A percentile compares a stretch with the other conserved stretches of the same genome.
Evolutionary conservation across 2,113 vertebrate genomes (phyloP).

Genomic region (Podarcis raffonei): DNA sequence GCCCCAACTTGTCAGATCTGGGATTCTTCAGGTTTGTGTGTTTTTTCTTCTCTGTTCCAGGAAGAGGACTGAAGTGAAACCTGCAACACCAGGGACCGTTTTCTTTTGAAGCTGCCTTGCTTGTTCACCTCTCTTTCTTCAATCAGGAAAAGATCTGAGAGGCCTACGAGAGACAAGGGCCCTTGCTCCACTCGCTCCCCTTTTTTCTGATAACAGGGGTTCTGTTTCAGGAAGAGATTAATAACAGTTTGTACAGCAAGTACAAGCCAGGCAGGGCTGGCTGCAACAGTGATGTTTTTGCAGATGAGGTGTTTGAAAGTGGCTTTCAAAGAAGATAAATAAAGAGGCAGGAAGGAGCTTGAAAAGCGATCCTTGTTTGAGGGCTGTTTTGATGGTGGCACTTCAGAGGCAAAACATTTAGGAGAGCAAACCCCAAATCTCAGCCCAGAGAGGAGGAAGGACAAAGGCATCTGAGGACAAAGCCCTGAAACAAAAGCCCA

Average conservation of each 20-base stretch:
- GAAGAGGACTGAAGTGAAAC: slow-evolving; percentile 33
- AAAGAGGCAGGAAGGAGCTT: slow-evolving; percentile 37
- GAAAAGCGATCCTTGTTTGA: slow-evolving; percentile 36
- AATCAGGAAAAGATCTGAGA: slow-evolving; percentile 57
- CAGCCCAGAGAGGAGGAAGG: slow-evolving; percentile 25
- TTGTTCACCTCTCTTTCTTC: slow-evolving; percentile 59
- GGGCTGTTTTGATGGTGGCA: slow-evolving; percentile 43
- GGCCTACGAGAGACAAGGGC: slow-evolving; percentile 39
- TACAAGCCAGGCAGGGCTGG: slow-evolving; percentile 35
- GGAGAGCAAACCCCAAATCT: slow-evolving; percentile 31
- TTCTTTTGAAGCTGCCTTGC: slow-evolving; percentile 62
- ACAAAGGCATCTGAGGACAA: slow-evolving; percentile 29
- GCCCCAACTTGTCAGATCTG: background rate
- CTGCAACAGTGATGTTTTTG: slow-evolving; percentile 42
- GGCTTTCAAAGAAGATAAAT: slow-evolving; percentile 50
- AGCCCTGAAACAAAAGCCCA: slow-evolving; percentile 43
- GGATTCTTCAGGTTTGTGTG: accelerated
- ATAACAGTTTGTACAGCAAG: slow-evolving; percentile 57
- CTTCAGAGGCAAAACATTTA: slow-evolving; percentile 7
- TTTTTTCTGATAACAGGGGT: slow-evolving; percentile 51
- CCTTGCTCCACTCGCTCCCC: background rate
- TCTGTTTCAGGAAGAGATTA: slow-evolving; percentile 54
- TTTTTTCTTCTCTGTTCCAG: background rate
- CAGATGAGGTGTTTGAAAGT: slow-evolving; percentile 51
- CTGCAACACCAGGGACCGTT: slow-evolving; percentile 11